A percentile compares a stretch with the other conserved stretches of the same genome.
Conservation (phyloP, 2,888 invertebrate genomes). For the Hirtodrosophila confusa region DNA sequence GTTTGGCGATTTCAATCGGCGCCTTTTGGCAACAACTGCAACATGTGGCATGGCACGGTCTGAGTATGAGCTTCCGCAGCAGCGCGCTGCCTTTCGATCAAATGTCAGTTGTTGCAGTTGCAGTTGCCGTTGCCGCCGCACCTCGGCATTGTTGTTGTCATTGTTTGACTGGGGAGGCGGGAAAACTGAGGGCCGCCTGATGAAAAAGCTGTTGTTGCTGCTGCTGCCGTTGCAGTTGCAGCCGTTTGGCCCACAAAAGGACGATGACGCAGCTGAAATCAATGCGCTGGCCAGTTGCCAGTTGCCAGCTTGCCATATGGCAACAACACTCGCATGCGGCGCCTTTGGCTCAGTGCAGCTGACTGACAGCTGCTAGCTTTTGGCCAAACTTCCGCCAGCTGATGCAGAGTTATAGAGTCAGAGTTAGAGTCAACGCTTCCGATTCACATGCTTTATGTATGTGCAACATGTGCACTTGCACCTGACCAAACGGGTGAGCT, state of each 20-base stretch:
- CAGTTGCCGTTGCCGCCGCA: slow-evolving; percentile 1
- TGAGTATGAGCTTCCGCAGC: slow-evolving; percentile 64
- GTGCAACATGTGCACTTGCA: slow-evolving; percentile 63
- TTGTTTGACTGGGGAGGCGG: slow-evolving; percentile 27
- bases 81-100: slow-evolving; percentile 69
- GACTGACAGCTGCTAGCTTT: slow-evolving; percentile 48
- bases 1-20: slow-evolving; percentile 54
- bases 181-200: slow-evolving; percentile 24
- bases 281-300: slow-evolving; percentile 56
- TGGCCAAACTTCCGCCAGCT: slow-evolving; percentile 69
- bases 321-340: slow-evolving; percentile 14
- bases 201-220: not conserved
- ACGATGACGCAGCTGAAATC: slow-evolving; percentile 77
- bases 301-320: slow-evolving; percentile 12
- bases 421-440: slow-evolving; percentile 44
- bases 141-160: slow-evolving; percentile 46
- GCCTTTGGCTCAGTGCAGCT: slow-evolving; percentile 25
- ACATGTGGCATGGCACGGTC: slow-evolving; percentile 33
- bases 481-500: slow-evolving; percentile 49
- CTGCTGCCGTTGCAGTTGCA: slow-evolving; percentile 26
- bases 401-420: slow-evolving; percentile 17
- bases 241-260: slow-evolving; percentile 54
- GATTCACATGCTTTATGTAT: slow-evolving; percentile 31
- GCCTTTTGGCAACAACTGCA: slow-evolving; percentile 47
- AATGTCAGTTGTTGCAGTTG: slow-evolving; percentile 56